Evolutionary conservation across 2,888 invertebrate genomes (phyloP).

Genomic region (Mesorhabditis spiculigera): DNA sequence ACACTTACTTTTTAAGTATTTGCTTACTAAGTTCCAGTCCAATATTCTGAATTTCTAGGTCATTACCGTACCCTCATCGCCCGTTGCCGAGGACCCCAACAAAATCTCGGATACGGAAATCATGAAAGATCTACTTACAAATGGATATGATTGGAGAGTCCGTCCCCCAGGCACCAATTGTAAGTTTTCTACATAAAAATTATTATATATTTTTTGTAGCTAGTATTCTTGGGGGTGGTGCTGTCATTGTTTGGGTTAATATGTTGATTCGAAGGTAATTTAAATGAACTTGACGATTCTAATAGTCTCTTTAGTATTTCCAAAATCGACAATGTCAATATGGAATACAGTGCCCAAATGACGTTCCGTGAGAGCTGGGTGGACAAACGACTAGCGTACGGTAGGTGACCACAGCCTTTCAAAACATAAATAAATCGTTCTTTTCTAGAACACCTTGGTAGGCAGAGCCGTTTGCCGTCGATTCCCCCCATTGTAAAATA

Average conservation of each 20-base stretch:
- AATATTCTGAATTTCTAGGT: not conserved
- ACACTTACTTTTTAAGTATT: too few species aligned
- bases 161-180: slow-evolving; percentile 53
- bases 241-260: slow-evolving; percentile 53
- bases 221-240: slow-evolving; percentile 42
- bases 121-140: slow-evolving; percentile 46
- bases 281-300: not conserved
- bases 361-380: slow-evolving; percentile 96
- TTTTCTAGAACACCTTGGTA: too few species aligned
- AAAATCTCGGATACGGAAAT: slow-evolving; percentile 52
- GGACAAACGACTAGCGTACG: slow-evolving; percentile 72
- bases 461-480: too few species aligned
- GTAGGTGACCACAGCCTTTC: slow-evolving; percentile 10
- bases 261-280: slow-evolving; percentile 51
- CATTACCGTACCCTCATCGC: not conserved
- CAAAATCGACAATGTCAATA: slow-evolving; percentile 57
- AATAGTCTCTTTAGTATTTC: slow-evolving; percentile 43
- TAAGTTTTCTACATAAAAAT: not conserved
- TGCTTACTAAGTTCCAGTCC: too few species aligned
- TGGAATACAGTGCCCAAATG: slow-evolving; percentile 76
- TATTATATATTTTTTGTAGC: slow-evolving; percentile 1
- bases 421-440: too few species aligned
- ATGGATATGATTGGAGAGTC: slow-evolving; percentile 56
- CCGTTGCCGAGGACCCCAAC: slow-evolving; percentile 23
- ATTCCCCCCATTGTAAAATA: too few species aligned